phyloP scores from a whole-genome alignment of 2,113 vertebrate genomes.

The Heloderma charlesbogerti region DNA sequence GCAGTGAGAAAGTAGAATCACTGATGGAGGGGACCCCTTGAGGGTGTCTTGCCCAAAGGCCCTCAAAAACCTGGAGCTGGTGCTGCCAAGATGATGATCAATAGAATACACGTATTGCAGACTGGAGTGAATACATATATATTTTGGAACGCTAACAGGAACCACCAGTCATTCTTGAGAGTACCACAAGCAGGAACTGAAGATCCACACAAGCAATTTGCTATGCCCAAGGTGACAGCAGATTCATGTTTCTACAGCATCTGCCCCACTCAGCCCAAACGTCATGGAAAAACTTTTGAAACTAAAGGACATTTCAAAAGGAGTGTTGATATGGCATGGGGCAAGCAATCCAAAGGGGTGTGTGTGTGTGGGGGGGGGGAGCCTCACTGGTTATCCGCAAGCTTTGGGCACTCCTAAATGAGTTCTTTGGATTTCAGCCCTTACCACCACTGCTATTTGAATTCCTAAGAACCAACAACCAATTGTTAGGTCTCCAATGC shows the following conservation, averaged over 20 bases:
- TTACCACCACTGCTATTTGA: background rate
- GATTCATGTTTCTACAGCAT: background rate
- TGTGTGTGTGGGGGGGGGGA: no score
- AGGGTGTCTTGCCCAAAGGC: no score
- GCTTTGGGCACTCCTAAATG: background rate
- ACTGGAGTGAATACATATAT: background rate
- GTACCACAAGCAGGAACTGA: background rate
- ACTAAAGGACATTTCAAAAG: background rate
- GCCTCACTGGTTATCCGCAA: no score
- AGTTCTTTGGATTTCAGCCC: background rate
- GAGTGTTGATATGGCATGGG: background rate
- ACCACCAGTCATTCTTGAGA: background rate
- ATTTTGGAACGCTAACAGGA: background rate
- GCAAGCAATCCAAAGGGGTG: no score
- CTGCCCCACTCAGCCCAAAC: background rate
- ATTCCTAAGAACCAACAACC: background rate
- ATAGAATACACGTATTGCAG: background rate
- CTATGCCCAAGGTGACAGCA: background rate
- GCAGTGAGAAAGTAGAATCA: no score
- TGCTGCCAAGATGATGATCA: background rate
- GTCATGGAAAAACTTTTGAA: background rate
- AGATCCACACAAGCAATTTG: background rate
- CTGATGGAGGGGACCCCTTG: no score
- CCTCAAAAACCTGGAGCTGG: no score
- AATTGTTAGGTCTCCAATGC: background rate